phyloP scores from a whole-genome alignment of 1,140 invertebrate genomes.

The Liolophura sinensis region DNA sequence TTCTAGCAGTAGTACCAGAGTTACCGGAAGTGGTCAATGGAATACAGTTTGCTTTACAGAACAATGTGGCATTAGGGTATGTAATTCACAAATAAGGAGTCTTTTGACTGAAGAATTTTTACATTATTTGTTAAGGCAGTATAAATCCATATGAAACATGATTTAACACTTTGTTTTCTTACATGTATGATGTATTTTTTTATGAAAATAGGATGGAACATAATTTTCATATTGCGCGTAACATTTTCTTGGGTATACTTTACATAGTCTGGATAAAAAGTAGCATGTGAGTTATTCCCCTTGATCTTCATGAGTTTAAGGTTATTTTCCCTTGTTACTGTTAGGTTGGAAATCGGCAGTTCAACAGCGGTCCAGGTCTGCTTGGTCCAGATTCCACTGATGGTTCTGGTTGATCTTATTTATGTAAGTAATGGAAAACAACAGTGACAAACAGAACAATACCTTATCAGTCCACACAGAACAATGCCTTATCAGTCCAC shows the following conservation, averaged over 20 bases:
- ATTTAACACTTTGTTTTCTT: too few relatives aligned
- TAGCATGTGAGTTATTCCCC: too few relatives aligned
- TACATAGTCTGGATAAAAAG: too few relatives aligned
- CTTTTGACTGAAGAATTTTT: not conserved
- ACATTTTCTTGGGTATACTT: too few relatives aligned
- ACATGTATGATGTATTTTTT: too few relatives aligned
- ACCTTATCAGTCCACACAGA: too few relatives aligned
- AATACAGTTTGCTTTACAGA: conserved; percentile 52
- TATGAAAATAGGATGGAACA: too few relatives aligned
- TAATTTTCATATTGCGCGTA: too few relatives aligned
- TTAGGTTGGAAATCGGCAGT: conserved; percentile 50
- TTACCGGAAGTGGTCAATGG: conserved; percentile 53
- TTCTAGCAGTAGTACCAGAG: conserved; percentile 47
- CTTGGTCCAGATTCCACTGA: conserved; percentile 42
- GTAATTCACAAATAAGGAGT: conserved; percentile 7
- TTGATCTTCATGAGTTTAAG: too few relatives aligned
- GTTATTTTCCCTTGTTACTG: conserved; percentile 6
- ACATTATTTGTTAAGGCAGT: not conserved
- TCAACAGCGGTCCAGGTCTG: conserved; percentile 52
- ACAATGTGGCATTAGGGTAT: conserved; percentile 52
- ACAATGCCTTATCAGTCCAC: too few relatives aligned
- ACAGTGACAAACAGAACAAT: too few relatives aligned
- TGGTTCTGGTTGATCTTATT: conserved; percentile 42
- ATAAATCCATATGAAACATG: not conserved
- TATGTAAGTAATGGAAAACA: conserved; percentile 1